Percentiles rank a stretch among this genome's conserved stretches.
These are phyloP conservation scores for Nothoprocta pentlandii DNA, from an alignment of 2,113 vertebrate genomes.

Conservation along the genomic window DNA sequence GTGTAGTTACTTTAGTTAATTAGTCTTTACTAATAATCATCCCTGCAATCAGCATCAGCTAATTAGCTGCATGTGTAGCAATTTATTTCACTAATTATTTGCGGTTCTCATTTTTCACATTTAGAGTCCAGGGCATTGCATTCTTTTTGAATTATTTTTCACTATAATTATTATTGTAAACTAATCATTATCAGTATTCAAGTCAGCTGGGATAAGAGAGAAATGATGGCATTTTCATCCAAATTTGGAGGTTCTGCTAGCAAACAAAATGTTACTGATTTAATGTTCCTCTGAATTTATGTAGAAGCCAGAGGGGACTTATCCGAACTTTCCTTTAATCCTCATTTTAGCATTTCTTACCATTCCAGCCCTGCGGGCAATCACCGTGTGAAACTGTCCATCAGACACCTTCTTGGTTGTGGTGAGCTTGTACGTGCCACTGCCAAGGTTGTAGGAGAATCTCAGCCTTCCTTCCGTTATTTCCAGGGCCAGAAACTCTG, in stretches of 20 bases:
- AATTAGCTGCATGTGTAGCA: conserved; percentile 8
- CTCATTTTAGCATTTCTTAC: conserved; percentile 77
- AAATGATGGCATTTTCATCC: not conserved
- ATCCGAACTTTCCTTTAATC: not conserved
- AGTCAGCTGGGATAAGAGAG: not conserved
- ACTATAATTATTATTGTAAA: not conserved
- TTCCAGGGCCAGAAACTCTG: conserved; percentile 95
- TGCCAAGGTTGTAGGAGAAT: conserved; percentile 95
- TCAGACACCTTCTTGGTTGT: conserved; percentile 93
- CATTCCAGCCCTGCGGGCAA: conserved; percentile 95
- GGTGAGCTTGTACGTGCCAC: conserved; percentile 90
- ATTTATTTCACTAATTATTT: conserved; percentile 55
- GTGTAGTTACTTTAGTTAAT: conserved; percentile 16
- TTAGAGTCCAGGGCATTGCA: not conserved
- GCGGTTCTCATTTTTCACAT: conserved; percentile 22
- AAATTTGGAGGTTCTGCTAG: conserved; percentile 22
- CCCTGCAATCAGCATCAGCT: conserved; percentile 6
- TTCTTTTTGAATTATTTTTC: conserved; percentile 33
- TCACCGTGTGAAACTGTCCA: conserved; percentile 95
- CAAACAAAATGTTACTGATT: not conserved
- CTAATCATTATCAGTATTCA: not conserved
- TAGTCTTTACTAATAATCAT: conserved; percentile 28
- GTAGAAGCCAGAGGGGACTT: not conserved
- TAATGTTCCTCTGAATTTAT: not conserved
- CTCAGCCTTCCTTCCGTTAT: conserved; percentile 87